Conservation (phyloP, 2,797 vertebrate species). For the Peromyscus nudipes region DNA sequence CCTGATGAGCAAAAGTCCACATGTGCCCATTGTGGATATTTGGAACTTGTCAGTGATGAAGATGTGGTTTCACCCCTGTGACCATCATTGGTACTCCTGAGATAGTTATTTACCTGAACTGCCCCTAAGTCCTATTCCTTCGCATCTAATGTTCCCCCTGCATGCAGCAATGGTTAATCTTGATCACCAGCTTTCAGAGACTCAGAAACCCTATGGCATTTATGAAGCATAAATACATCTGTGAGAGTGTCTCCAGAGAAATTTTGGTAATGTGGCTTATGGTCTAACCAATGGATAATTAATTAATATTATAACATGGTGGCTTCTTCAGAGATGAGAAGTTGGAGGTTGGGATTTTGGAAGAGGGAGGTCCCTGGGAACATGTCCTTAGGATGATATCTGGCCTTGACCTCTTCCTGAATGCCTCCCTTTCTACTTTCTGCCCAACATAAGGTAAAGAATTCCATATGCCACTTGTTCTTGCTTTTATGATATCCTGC, state of each 20-base stretch:
- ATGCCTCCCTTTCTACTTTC: background rate
- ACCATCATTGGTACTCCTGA: background rate
- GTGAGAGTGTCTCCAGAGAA: background rate
- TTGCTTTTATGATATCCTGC: background rate
- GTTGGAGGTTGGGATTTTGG: background rate
- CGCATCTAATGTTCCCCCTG: no score
- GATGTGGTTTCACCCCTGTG: fast-evolving
- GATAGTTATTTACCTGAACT: fast-evolving
- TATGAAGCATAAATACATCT: background rate
- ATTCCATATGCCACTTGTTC: background rate
- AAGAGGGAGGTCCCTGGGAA: background rate
- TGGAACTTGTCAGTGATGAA: background rate
- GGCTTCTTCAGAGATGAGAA: background rate
- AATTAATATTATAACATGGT: background rate
- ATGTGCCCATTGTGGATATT: background rate
- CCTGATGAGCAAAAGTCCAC: background rate
- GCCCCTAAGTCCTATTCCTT: background rate
- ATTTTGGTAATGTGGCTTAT: background rate
- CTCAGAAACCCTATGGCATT: background rate
- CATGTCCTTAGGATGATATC: no score
- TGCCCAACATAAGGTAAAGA: background rate
- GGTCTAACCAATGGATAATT: background rate
- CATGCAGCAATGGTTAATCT: background rate
- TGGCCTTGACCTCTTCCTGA: background rate
- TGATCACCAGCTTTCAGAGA: background rate